phyloP scores from a whole-genome alignment of 2,113 vertebrate genomes.

The Passer montanus region DNA sequence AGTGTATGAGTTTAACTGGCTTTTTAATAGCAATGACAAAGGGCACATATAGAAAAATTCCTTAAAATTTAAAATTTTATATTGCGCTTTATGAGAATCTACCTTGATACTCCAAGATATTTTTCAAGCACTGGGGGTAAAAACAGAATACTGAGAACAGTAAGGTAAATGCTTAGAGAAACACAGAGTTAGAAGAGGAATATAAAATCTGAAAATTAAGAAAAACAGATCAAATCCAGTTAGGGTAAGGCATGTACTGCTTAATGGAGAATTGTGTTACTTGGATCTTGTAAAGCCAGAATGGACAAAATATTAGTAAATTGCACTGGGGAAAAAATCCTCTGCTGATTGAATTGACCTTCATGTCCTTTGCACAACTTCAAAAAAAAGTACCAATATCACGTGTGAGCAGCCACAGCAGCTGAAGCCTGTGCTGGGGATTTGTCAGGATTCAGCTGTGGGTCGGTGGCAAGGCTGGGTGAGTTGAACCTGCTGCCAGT shows the following conservation, averaged over 20 bases:
- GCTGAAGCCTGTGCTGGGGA: not conserved
- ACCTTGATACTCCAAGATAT: not conserved
- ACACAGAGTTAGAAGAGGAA: not conserved
- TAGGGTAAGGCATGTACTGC: not conserved
- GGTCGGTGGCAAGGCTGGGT: not conserved
- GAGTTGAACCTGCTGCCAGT: not conserved
- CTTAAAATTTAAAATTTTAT: not conserved
- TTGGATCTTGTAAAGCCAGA: not conserved
- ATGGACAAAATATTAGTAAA: not conserved
- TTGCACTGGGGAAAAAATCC: not conserved
- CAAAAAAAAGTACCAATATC: not conserved
- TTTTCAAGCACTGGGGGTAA: not conserved
- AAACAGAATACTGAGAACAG: not conserved
- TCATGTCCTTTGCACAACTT: not conserved
- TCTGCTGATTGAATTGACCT: not conserved
- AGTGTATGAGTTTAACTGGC: not conserved
- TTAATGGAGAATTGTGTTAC: not conserved
- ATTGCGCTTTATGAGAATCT: not conserved
- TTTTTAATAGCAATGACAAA: not conserved
- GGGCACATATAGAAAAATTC: not conserved
- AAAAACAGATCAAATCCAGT: not conserved
- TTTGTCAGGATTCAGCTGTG: not conserved
- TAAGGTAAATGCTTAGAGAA: not conserved
- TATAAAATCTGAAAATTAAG: not conserved
- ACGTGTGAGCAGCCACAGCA: rapidly evolving